A percentile compares a stretch with the other conserved stretches of the same genome.
Conservation (phyloP, 2,888 invertebrate genomes). For the Eudasyphora cyanicolor region DNA sequence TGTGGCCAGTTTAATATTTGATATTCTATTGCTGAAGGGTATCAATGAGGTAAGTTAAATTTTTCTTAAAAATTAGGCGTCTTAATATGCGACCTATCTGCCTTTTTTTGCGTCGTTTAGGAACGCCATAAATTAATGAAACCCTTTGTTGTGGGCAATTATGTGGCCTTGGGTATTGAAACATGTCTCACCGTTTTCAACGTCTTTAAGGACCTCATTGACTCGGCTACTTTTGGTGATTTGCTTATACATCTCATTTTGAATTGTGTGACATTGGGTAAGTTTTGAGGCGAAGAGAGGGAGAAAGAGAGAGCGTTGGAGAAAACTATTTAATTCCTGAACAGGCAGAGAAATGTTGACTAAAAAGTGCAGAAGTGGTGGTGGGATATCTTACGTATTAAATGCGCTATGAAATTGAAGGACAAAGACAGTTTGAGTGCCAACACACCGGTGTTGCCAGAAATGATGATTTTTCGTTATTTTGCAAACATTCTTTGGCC, state of each 20-base stretch:
- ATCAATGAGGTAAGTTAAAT: constrained; percentile 6
- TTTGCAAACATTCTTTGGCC: no score
- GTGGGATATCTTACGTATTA: no score
- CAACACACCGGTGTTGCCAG: no score
- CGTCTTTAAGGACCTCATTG: background rate
- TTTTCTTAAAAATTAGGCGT: background rate
- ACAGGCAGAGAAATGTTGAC: no score
- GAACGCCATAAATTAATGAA: background rate
- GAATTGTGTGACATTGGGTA: background rate
- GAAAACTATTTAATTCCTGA: no score
- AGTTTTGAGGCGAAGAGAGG: no score
- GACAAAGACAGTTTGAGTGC: no score
- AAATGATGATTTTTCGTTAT: no score
- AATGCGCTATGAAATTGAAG: no score
- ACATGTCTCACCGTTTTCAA: background rate
- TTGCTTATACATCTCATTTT: background rate
- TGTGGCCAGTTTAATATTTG: background rate
- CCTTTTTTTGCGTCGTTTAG: background rate
- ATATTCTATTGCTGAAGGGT: background rate
- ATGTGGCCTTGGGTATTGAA: constrained; percentile 2
- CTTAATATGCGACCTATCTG: background rate
- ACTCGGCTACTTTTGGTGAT: background rate
- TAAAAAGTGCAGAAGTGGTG: no score
- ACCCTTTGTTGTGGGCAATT: background rate
- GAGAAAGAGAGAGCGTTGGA: no score